phyloP scores from a whole-genome alignment of 1,140 invertebrate genomes.

The Macrotrachela quadricornifera region DNA sequence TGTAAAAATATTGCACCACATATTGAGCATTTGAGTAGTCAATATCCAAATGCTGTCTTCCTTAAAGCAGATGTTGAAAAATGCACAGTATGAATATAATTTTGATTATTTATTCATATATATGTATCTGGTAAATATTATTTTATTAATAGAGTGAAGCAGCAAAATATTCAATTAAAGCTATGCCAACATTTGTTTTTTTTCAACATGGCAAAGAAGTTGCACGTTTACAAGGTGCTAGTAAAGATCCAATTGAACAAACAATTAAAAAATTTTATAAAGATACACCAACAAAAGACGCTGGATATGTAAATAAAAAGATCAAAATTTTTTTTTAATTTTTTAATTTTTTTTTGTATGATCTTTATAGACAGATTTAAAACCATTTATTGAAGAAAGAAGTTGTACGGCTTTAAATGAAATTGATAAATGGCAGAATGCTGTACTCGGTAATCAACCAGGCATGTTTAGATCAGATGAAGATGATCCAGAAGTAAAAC shows the following conservation, averaged over 20 bases:
- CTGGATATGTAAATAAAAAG: slow-evolving; percentile 11
- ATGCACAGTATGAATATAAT: slow-evolving; percentile 19
- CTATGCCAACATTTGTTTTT: slow-evolving; percentile 95
- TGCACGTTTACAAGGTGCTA: slow-evolving; percentile 36
- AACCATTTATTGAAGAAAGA: slow-evolving; percentile 82
- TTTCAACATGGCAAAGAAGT: slow-evolving; percentile 49
- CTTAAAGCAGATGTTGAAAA: slow-evolving; percentile 63
- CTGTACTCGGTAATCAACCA: no score
- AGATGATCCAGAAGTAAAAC: neutral
- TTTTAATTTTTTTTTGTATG: no score
- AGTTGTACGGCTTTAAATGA: slow-evolving; percentile 10
- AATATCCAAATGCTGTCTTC: slow-evolving; percentile 69
- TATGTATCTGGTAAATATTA: neutral
- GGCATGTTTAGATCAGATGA: neutral
- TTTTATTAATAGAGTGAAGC: slow-evolving; percentile 44
- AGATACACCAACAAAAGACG: slow-evolving; percentile 32
- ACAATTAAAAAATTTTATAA: slow-evolving; percentile 74
- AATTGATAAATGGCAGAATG: no score
- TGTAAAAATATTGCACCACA: slow-evolving; percentile 72
- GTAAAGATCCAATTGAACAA: slow-evolving; percentile 52
- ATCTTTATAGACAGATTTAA: slow-evolving; percentile 32
- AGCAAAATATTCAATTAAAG: slow-evolving; percentile 55
- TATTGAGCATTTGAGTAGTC: slow-evolving; percentile 58
- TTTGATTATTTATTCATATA: neutral
- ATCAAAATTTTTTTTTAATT: no score